These are phyloP conservation scores for Betta splendens DNA, from an alignment of 2,797 vertebrate species.

Conservation along the genomic window DNA sequence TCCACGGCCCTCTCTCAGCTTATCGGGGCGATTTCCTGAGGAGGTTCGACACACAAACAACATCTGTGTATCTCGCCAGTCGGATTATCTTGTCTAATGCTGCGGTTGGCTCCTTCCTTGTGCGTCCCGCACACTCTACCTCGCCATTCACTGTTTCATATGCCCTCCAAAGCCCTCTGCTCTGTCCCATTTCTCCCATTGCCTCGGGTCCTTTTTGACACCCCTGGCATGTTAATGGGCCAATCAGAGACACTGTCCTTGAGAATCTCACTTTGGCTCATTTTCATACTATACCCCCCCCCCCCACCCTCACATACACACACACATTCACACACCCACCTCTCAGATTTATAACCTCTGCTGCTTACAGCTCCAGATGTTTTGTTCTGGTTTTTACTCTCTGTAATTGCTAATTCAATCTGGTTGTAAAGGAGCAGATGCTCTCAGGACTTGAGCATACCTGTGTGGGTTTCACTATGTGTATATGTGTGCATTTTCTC, in stretches of 20 bases:
- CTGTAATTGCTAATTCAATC: conserved; percentile 84
- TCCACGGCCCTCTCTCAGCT: conserved; percentile 33
- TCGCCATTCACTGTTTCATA: conserved; percentile 54
- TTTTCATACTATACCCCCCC: conserved; percentile 71
- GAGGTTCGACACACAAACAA: conserved; percentile 37
- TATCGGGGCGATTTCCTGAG: conserved; percentile 49
- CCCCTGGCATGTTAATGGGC: conserved; percentile 77
- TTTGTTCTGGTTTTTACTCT: conserved; percentile 81
- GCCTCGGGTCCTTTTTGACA: conserved; percentile 77
- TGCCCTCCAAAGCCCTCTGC: conserved; percentile 74
- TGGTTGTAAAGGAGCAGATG: conserved; percentile 84
- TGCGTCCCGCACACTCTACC: conserved; percentile 64
- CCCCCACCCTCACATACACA: too few species aligned
- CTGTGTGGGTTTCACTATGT: conserved; percentile 61
- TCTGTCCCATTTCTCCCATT: conserved; percentile 79
- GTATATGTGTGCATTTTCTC: conserved; percentile 28
- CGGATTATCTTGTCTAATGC: conserved; percentile 34
- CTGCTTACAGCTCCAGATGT: conserved; percentile 84
- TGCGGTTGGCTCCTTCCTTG: conserved; percentile 43
- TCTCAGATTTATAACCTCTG: conserved; percentile 80
- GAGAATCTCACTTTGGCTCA: conserved; percentile 80
- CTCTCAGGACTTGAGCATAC: conserved; percentile 73
- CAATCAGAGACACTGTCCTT: conserved; percentile 79
- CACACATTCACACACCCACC: conserved; percentile 2
- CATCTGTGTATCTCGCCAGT: conserved; percentile 25